Conservation (phyloP, 64 coral and sea anemone species). For the Actinia tenebrosa region DNA sequence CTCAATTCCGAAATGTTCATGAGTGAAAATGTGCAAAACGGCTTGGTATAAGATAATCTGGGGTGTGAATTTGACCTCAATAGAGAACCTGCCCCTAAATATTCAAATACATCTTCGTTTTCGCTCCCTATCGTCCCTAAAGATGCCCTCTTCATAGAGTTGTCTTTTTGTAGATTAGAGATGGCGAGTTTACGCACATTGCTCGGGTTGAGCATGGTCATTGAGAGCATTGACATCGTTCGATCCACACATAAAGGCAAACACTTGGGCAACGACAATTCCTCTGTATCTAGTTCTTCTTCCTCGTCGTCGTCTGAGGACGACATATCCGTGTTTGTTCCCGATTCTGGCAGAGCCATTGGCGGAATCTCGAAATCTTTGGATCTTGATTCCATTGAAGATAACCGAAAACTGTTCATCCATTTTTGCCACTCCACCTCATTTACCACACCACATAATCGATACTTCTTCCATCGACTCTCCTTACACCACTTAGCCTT, state of each 20-base stretch:
- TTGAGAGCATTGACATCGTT: slow-evolving; percentile 40
- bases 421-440: slow-evolving; percentile 49
- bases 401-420: slow-evolving; percentile 43
- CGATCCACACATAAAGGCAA: slow-evolving; percentile 35
- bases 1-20: slow-evolving; percentile 34
- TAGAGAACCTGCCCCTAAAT: slow-evolving; percentile 23
- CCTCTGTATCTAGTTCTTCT: slow-evolving; percentile 27
- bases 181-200: slow-evolving; percentile 40
- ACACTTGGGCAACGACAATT: slow-evolving; percentile 10
- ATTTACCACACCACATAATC: slow-evolving; percentile 31
- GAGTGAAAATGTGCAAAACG: slow-evolving; percentile 51
- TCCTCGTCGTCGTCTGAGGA: slow-evolving; percentile 42
- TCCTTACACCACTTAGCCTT: slow-evolving; percentile 53
- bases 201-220: slow-evolving; percentile 64
- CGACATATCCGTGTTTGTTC: slow-evolving; percentile 11
- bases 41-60: slow-evolving; percentile 34
- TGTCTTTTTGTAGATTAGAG: slow-evolving; percentile 17
- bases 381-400: background rate
- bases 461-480: slow-evolving; percentile 37
- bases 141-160: background rate
- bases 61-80: slow-evolving; percentile 52
- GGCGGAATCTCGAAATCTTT: background rate
- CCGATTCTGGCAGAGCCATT: background rate
- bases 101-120: slow-evolving; percentile 38
- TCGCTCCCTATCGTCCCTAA: slow-evolving; percentile 25